Percentiles rank a stretch among this genome's conserved stretches.
These are phyloP conservation scores for Anoplius nigerrimus DNA, from an alignment of 2,888 invertebrate genomes.

Conservation along the genomic window DNA sequence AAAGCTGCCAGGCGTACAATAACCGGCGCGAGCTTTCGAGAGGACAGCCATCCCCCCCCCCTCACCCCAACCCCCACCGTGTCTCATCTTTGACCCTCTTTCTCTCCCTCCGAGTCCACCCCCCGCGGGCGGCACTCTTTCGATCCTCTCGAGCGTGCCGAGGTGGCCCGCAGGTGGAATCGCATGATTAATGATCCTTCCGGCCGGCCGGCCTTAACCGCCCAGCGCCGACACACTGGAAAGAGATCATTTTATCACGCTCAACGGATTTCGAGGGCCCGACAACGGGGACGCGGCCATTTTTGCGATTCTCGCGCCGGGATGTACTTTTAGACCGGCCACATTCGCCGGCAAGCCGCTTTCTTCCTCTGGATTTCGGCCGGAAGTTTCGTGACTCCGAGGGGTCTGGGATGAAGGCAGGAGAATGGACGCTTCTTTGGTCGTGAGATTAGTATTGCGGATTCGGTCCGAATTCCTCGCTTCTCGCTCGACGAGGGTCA, in stretches of 20 bases:
- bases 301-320: constrained; percentile 15
- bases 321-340: too few species aligned
- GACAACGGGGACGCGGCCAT: constrained; percentile 7
- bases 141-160: constrained; percentile 14
- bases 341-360: too few species aligned
- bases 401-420: too few species aligned
- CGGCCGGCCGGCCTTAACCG: constrained; percentile 30
- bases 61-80: not conserved
- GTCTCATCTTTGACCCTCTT: constrained; percentile 17
- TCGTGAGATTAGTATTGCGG: too few species aligned
- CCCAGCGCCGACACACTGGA: constrained; percentile 28
- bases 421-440: too few species aligned
- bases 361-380: too few species aligned
- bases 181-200: constrained; percentile 60
- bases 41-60: constrained; percentile 16
- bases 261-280: constrained; percentile 42
- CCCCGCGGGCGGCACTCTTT: too few species aligned
- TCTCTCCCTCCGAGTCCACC: not conserved
- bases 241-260: constrained; percentile 52
- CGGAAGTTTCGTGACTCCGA: too few species aligned
- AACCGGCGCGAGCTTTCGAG: constrained; percentile 37
- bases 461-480: too few species aligned
- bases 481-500: too few species aligned
- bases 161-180: constrained; percentile 50
- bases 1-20: constrained; percentile 55